Evolutionary conservation across 1,140 invertebrate genomes (phyloP).

Genomic region (Dryas iulia): DNA sequence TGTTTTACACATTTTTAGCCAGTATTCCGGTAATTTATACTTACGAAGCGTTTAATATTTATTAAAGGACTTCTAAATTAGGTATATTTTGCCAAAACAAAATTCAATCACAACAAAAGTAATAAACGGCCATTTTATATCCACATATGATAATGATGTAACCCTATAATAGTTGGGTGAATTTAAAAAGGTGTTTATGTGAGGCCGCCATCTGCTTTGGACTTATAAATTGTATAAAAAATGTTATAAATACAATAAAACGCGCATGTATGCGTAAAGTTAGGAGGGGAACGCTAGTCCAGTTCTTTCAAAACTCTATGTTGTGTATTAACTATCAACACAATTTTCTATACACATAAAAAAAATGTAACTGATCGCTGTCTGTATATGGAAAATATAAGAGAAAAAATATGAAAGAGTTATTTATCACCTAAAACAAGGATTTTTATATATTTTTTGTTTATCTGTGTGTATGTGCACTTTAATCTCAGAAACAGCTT

Average conservation of each 20-base stretch:
- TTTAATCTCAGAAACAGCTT: too few relatives aligned
- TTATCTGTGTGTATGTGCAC: too few relatives aligned
- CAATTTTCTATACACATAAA: neutral
- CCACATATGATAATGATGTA: conserved; percentile 68
- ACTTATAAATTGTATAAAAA: conserved; percentile 78
- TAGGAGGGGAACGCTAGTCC: conserved; percentile 30
- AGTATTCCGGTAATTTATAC: too few relatives aligned
- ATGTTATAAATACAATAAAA: conserved; percentile 48
- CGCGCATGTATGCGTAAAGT: conserved; percentile 42
- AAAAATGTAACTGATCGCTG: neutral
- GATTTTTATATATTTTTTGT: too few relatives aligned
- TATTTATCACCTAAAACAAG: too few relatives aligned
- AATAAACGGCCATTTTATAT: conserved; percentile 51
- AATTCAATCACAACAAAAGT: neutral
- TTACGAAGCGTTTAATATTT: too few relatives aligned
- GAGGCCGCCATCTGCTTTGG: conserved; percentile 67
- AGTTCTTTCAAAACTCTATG: conserved; percentile 30
- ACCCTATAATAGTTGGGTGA: conserved; percentile 65
- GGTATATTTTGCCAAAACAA: neutral
- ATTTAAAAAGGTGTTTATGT: conserved; percentile 74
- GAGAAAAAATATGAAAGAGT: too few relatives aligned
- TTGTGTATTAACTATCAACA: conserved; percentile 27
- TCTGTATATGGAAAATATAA: too few relatives aligned
- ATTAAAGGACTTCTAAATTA: too few relatives aligned
- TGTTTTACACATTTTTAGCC: too few relatives aligned